Evolutionary conservation across 2,113 vertebrate genomes (phyloP), one percentile per base, ranked within the genome.

Genomic region (Puffinus mauretanicus): DNA sequence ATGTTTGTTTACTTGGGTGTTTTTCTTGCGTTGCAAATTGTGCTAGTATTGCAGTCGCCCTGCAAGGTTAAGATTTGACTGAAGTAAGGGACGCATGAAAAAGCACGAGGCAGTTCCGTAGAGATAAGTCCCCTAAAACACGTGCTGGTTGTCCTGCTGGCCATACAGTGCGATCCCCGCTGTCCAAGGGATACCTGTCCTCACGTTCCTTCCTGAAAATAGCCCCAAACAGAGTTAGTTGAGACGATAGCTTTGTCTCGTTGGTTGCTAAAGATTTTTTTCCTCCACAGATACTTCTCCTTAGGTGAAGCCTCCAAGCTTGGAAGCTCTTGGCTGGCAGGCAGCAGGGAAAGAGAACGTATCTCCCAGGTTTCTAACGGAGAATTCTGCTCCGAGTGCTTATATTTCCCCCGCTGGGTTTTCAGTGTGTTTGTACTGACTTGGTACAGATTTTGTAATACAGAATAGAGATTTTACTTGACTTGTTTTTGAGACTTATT

Each of bases 81-180:
- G 52, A 11, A 38, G 8, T 18, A 1, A 3, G 12, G 54, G 40
- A 7, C 46, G 40, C 2, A 0, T 11, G 42, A 30, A 47, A 65
- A 67, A 62, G 38, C 58, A 54, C 6, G 7, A 42, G 42, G 26
- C 12, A 15, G n/a, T 27, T 79, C 36, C 65, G 24, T 6, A 9
- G 58, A 29, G 54, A 40, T 15, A 4, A 66, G 47, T 14, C 52
- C 60, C 70, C 36, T 26, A 3, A n/a, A 58, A 14, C 14, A 55
- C 2, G 0, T 32, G 16, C 17, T 36, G 40, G 3, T 36, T 30
- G 18, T 81, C 16, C 65, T 60, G 36, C 51, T 88, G 67, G 38
- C 73, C 17, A 0, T 22, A 14, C 17, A 40, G 34, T 4, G 18
- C 14, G 5, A 38, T 42, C 70, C 30, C 47, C 16, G 3, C 25